These are phyloP conservation scores for Cancer borealis DNA, from an alignment of 2,888 invertebrate species.

Conservation along the genomic window DNA sequence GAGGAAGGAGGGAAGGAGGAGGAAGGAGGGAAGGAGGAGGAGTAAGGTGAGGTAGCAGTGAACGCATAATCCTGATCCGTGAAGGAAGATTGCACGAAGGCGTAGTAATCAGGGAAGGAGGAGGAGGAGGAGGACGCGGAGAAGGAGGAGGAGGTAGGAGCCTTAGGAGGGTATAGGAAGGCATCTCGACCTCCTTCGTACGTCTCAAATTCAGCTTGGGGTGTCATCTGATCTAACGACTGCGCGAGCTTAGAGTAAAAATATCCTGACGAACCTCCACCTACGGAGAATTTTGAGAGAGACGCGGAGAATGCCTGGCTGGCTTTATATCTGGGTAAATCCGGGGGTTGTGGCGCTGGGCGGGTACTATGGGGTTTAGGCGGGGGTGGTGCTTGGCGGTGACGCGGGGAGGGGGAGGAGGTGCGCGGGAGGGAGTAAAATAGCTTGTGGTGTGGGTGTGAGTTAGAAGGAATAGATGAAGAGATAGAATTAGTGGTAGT, in stretches of 20 bases:
- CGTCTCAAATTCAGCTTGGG: conserved; percentile 70
- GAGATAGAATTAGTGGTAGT: neutral
- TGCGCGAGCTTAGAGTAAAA: conserved; percentile 74
- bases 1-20: conserved; percentile 26
- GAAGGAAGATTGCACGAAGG: neutral
- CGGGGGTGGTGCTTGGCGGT: neutral
- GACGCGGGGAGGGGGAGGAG: neutral
- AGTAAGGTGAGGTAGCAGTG: neutral
- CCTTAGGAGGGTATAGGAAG: neutral
- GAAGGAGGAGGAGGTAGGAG: conserved; percentile 14
- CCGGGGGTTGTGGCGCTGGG: neutral
- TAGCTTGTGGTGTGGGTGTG: neutral
- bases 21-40: conserved; percentile 32
- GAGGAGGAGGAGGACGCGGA: neutral
- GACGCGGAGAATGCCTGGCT: conserved; percentile 75
- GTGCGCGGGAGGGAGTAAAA: neutral
- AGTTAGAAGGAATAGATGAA: conserved; percentile 37
- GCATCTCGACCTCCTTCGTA: conserved; percentile 60
- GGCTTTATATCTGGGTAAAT: conserved; percentile 71
- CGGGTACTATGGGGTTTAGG: neutral
- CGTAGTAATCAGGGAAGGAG: neutral
- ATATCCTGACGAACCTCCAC: conserved; percentile 69
- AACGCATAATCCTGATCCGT: neutral
- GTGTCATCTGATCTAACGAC: conserved; percentile 65
- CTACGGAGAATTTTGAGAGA: conserved; percentile 71